Percentiles rank a stretch among this genome's conserved stretches.
Evolutionary conservation across 2,888 invertebrate genomes (phyloP).

Genomic region (Drosophila fulvimacula): DNA sequence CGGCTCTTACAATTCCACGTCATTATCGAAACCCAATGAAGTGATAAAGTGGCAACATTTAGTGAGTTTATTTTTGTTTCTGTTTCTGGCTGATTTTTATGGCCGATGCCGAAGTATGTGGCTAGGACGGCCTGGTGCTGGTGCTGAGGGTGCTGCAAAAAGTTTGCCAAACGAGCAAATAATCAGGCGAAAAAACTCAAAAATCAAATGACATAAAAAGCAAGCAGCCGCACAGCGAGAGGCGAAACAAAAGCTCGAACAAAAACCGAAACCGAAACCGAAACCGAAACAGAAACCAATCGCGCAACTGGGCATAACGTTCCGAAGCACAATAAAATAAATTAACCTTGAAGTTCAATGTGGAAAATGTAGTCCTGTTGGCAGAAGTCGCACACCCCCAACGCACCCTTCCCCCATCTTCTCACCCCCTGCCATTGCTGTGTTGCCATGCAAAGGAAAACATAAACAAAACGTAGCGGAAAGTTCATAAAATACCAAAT

Average conservation of each 20-base stretch:
- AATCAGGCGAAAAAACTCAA: slow-evolving; percentile 51
- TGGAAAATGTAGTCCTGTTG: slow-evolving; percentile 46
- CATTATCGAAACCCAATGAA: slow-evolving; percentile 48
- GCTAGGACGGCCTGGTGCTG: background rate
- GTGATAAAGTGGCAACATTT: slow-evolving; percentile 73
- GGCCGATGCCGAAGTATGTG: slow-evolving; percentile 7
- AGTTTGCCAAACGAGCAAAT: slow-evolving; percentile 42
- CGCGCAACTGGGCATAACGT: slow-evolving; percentile 36
- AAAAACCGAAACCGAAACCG: background rate
- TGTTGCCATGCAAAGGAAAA: slow-evolving; percentile 42
- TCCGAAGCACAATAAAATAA: slow-evolving; percentile 65
- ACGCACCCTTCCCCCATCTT: background rate
- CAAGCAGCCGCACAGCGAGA: slow-evolving; percentile 1
- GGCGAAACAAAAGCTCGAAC: background rate
- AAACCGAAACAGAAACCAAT: slow-evolving; percentile 10
- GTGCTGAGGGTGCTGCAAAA: slow-evolving; percentile 6
- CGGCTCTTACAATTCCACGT: slow-evolving; percentile 4
- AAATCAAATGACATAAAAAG: slow-evolving; percentile 68
- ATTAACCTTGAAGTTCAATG: slow-evolving; percentile 72
- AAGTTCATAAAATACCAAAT: slow-evolving; percentile 48
- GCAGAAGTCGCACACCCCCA: slow-evolving; percentile 15
- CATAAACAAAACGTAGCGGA: slow-evolving; percentile 39
- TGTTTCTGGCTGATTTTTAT: slow-evolving; percentile 21
- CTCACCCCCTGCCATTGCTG: background rate
- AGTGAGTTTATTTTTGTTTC: slow-evolving; percentile 38